Base-by-base conservation (phyloP, 1,140 invertebrate species). In the Drosophila takahashii region DNA sequence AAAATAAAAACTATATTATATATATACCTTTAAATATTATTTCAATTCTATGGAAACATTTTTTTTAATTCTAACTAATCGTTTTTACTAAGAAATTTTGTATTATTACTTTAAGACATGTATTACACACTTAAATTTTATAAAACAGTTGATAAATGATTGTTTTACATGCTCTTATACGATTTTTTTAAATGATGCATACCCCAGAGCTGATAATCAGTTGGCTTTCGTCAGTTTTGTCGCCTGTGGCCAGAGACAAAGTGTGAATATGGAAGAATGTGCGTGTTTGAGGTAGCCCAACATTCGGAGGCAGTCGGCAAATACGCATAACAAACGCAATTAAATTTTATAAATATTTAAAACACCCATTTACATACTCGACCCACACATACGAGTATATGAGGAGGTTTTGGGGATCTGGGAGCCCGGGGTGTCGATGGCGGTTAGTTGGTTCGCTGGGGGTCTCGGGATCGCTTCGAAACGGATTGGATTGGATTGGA, bases 301-400 rank as follows among this genome's bases (percentile, higher is more conserved):
- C 34, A 50, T 32, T 66, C 58, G 41, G 39, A 32, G 67, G 37
- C 48, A 72, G 52, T 48, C 36, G 36, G 56, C 59, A 79, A 81
- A 83, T 84, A 76, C 80, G 80, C 80, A 84, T 83, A 83, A 79
- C 75, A 66, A 73, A 81, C 83, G 78, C 81, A 87, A 86, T 87
- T 86, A 86, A 86, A 87, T 79, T 70, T 86, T 81, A 81, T 86
- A 86, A 86, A 86, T 86, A 87, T 86, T 87, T 86, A 86, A 86
- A 75, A 87, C 74, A 70, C 41, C 57, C 60, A 85, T 85, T 85
- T 86, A 77, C 81, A 85, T 86, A 86, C 81, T 27, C 66, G 65
- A 61, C 60, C 54, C 44, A 67, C 54, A 79, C 79, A 76, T 53
- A 56, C 41, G 41, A 37, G 36, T 4, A 37, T 37, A 10, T 3